Conservation (phyloP, 2,113 vertebrate species). For the Phrynocephalus versicolor region DNA sequence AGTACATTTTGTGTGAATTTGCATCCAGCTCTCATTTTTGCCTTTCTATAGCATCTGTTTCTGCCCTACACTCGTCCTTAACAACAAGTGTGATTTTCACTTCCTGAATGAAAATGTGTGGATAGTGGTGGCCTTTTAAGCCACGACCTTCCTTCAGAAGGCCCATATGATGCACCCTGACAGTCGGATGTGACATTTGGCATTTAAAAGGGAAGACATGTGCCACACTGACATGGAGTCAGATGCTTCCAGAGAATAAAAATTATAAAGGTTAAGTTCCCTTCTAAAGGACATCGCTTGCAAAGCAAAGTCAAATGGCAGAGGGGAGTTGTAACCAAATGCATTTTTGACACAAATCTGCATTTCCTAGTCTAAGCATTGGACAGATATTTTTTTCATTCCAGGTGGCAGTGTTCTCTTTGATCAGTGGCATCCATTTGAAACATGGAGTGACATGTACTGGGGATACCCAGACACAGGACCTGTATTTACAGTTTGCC, state of each 20-base stretch:
- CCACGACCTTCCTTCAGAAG: slow-evolving; percentile 4
- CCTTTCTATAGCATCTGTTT: too few relatives aligned
- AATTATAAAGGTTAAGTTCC: slow-evolving; percentile 44
- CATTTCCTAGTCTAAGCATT: slow-evolving; percentile 52
- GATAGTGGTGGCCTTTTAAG: background rate
- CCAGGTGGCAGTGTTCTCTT: slow-evolving; percentile 39
- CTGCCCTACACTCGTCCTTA: background rate
- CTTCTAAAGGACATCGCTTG: slow-evolving; percentile 12
- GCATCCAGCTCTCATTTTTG: too few relatives aligned
- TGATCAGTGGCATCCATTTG: slow-evolving; percentile 56
- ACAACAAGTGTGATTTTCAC: background rate
- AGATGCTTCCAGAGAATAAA: slow-evolving; percentile 21
- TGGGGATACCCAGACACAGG: slow-evolving; percentile 26
- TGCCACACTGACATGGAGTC: background rate
- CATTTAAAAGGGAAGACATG: slow-evolving; percentile 47
- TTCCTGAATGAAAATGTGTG: background rate
- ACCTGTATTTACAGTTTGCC: slow-evolving; percentile 50
- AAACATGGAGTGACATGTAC: slow-evolving; percentile 31
- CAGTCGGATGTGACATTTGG: slow-evolving; percentile 37
- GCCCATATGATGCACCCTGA: background rate
- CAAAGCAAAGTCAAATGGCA: slow-evolving; percentile 40
- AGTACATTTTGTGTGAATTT: too few relatives aligned
- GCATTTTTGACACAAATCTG: slow-evolving; percentile 31
- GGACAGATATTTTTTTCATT: slow-evolving; percentile 32
- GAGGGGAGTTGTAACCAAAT: slow-evolving; percentile 27